These are phyloP conservation scores for Lasioglossum morio DNA, from an alignment of 2,888 invertebrate species.

Conservation along the genomic window DNA sequence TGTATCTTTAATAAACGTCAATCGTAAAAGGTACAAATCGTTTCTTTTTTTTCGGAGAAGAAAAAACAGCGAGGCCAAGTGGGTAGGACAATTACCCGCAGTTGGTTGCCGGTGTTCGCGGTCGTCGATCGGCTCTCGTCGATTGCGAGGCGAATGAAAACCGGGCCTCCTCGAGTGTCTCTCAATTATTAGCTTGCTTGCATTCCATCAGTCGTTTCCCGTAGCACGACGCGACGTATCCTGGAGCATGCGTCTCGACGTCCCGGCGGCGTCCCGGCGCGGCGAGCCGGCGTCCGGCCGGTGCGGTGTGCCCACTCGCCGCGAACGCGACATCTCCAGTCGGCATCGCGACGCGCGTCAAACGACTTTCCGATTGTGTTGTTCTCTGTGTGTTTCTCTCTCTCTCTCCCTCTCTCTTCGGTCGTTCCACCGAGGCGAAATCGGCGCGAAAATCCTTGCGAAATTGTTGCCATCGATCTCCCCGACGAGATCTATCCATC, in stretches of 20 bases:
- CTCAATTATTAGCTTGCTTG: slow-evolving; percentile 17
- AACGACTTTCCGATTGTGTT: slow-evolving; percentile 59
- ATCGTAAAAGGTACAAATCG: no score
- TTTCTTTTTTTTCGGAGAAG: no score
- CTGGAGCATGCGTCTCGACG: slow-evolving; percentile 63
- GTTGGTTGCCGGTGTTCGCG: slow-evolving; percentile 18
- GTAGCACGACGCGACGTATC: slow-evolving; percentile 15
- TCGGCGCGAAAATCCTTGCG: neutral
- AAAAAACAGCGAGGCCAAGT: neutral
- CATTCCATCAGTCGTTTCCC: slow-evolving; percentile 22
- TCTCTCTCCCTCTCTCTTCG: neutral
- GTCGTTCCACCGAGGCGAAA: neutral
- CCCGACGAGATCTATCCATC: neutral
- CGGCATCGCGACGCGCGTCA: slow-evolving; percentile 77
- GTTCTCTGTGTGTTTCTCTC: neutral
- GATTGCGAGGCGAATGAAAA: neutral
- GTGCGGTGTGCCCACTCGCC: slow-evolving; percentile 49
- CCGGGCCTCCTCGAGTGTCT: slow-evolving; percentile 16
- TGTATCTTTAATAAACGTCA: no score
- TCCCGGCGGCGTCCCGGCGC: slow-evolving; percentile 50
- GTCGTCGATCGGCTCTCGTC: slow-evolving; percentile 23
- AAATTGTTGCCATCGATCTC: neutral
- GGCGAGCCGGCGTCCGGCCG: slow-evolving; percentile 39
- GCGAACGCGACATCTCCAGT: slow-evolving; percentile 70
- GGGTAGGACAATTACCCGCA: slow-evolving; percentile 4